These are phyloP conservation scores for Macroramphosus scolopax DNA, from an alignment of 2,797 vertebrate genomes.

Conservation along the genomic window DNA sequence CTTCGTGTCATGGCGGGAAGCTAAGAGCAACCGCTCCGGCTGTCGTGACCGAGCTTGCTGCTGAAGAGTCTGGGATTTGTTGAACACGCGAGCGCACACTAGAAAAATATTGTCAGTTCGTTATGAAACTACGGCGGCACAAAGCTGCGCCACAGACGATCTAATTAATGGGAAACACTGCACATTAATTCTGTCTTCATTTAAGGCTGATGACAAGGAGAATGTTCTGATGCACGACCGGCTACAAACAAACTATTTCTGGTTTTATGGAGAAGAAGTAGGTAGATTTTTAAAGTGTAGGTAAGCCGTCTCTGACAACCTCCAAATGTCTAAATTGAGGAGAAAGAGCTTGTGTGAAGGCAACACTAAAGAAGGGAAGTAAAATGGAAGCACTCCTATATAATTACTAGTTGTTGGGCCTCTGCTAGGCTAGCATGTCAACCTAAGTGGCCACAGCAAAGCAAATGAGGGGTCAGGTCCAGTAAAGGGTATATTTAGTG, in stretches of 20 bases:
- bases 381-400: constrained; percentile 72
- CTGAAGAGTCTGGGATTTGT: too few species aligned
- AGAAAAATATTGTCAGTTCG: too few species aligned
- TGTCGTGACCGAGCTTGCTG: too few species aligned
- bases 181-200: constrained; percentile 11
- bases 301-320: constrained; percentile 50
- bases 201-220: constrained; percentile 12
- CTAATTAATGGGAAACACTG: too few species aligned
- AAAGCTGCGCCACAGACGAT: too few species aligned
- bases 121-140: too few species aligned
- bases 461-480: constrained; percentile 80
- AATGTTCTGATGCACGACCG: constrained; percentile 12
- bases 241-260: constrained; percentile 18
- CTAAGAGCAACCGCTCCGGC: too few species aligned
- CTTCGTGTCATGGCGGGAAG: too few species aligned
- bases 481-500: constrained; percentile 82
- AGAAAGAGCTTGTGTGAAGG: constrained; percentile 64
- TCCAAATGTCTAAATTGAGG: constrained; percentile 48
- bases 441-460: constrained; percentile 81
- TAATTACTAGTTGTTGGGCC: constrained; percentile 75
- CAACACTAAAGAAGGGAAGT: constrained; percentile 65
- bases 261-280: constrained; percentile 12
- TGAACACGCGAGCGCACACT: too few species aligned
- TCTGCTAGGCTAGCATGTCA: constrained; percentile 71
- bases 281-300: constrained; percentile 29